Evolutionary conservation across 2,797 vertebrate species (phyloP), one percentile per base, ranked within the genome.

Genomic region (Tapirus indicus): DNA sequence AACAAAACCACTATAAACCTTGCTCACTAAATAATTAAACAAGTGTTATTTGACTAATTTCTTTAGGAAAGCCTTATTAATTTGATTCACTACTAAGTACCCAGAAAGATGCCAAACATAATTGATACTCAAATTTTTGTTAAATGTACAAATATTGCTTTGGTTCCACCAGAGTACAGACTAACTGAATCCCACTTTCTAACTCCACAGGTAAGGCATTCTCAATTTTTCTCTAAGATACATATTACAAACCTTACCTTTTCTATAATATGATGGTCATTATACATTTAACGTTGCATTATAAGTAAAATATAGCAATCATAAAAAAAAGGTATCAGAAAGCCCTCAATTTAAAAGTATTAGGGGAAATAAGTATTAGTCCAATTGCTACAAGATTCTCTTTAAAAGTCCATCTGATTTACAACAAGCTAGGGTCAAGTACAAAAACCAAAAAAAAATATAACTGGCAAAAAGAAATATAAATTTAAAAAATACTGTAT

Each of bases 281-380:
- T 92, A n/a, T 54, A 85, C 21, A 88, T 87, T 95, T 95, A 88
- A 78, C 32, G 95, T 62, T 94, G 58, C 18, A 84, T 72, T 92
- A 8, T 74, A 66, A 75, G 16, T 91, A 97, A 95, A 91, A 77
- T 6, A 93, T 0, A 78, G 29, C 52, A 80, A 95, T 74, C 87
- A 85, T 49, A 41, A 78, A 88, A 54, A 54, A 82, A 86, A 66
- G 20, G 17, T 68, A 69, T 6, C 62, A 96, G 91, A 94, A 93
- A 87, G 52, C 41, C 25, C n/a, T 87, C 32, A 92, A 60, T 93
- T 87, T 90, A 38, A 85, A 96, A 84, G 12, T 85, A 97, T 62
- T 75, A 4, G 23, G 62, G 29, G 17, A 78, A 88, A 72, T 32
- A 87, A 97, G 10, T 71, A 92, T 68, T 88, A 92, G 35, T 75